Conservation (phyloP, 2,113 vertebrate genomes). For the Centrocercus urophasianus region DNA sequence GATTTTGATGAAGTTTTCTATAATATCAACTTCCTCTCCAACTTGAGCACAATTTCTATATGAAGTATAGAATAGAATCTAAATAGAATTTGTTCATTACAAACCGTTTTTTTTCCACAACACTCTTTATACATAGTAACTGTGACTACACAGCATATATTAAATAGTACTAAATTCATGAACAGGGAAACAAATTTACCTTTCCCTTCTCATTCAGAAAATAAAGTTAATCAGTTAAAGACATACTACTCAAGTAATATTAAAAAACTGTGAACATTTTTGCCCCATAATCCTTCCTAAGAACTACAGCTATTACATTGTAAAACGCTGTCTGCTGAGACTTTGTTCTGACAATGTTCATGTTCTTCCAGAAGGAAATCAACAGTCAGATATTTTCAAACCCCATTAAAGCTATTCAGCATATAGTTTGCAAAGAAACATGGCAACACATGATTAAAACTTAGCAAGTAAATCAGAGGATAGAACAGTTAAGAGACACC, state of each 20-base stretch:
- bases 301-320: background rate
- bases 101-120: background rate
- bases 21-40: background rate
- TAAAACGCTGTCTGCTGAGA: background rate
- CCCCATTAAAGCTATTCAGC: background rate
- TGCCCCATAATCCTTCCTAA: background rate
- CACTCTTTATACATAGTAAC: background rate
- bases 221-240: background rate
- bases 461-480: background rate
- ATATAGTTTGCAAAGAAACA: background rate
- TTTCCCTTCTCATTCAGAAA: background rate
- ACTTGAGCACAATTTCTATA: background rate
- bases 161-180: background rate
- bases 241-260: background rate
- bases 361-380: background rate
- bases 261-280: fast-evolving
- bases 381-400: background rate
- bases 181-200: background rate
- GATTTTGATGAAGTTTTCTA: background rate
- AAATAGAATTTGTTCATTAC: background rate
- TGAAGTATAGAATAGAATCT: background rate
- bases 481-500: background rate
- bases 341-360: background rate
- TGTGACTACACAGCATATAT: background rate
- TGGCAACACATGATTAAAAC: background rate